phyloP scores from a whole-genome alignment of 2,888 invertebrate species.

The Girardia tigrina region DNA sequence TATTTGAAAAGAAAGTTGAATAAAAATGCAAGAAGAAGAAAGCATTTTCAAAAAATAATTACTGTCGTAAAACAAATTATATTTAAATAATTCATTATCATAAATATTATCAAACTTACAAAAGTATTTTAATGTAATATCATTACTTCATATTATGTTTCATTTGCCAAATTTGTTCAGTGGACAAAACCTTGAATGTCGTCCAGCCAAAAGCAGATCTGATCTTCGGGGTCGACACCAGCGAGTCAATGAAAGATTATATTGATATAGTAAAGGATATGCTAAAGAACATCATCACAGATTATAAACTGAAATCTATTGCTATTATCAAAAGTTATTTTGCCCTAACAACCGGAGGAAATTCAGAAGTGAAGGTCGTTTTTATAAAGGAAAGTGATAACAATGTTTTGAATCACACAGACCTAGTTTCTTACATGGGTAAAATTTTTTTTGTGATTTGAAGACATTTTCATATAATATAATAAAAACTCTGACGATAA shows the following conservation, averaged over 20 bases:
- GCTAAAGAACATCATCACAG: conserved; percentile 14
- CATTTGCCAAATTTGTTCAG: not conserved
- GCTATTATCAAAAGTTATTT: not conserved
- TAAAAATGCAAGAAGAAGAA: too few species aligned
- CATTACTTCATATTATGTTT: too few species aligned
- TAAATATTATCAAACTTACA: too few species aligned
- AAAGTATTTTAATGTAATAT: too few species aligned
- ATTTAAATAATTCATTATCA: too few species aligned
- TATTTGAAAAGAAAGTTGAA: too few species aligned
- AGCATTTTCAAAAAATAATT: too few species aligned
- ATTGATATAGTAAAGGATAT: conserved; percentile 13
- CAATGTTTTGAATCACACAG: not conserved
- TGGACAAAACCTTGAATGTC: conserved; percentile 11
- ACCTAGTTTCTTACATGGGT: conserved; percentile 6
- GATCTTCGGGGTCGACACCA: not conserved
- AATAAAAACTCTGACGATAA: too few species aligned
- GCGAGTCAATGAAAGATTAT: conserved; percentile 3
- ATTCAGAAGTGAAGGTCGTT: conserved; percentile 10
- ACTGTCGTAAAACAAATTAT: too few species aligned
- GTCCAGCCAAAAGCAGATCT: conserved; percentile 18
- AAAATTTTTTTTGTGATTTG: too few species aligned
- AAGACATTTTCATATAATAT: too few species aligned
- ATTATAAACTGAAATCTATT: not conserved
- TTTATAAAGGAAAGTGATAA: not conserved
- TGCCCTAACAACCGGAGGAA: conserved; percentile 2